Evolutionary conservation across 2,888 invertebrate species (phyloP), one percentile per base, ranked within the genome.

Genomic region (Temnothorax rugatulus): DNA sequence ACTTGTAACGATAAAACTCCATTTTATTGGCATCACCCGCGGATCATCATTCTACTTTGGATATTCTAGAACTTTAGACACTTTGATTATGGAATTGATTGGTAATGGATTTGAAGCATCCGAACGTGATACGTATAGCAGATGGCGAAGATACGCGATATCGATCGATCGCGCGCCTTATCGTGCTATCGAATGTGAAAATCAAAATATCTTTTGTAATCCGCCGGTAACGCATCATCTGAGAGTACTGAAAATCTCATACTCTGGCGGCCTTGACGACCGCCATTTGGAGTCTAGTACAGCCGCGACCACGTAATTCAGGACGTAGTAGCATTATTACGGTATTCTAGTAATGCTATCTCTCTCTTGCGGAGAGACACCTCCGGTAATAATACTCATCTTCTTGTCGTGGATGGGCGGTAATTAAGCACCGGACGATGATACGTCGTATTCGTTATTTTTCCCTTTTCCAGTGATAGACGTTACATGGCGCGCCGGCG

Each of bases 1-100:
- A 68, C 2, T 84, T 83, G 71, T 34, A 71, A 41, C 34, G 86
- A 86, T 88, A 88, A 88, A 84, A 47, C 34, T 75, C 2, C 11
- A 41, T 52, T 64, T 77, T 21, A 38, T 9, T 9, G 59, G 21
- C 21, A 29, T 41, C 47, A 44, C 11, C 52, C 13, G 13, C 13
- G n/a, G 38, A 18, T 66, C 13, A 41, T 25, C 11, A 15, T 73
- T 59, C 44, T 8, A 57, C 21, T 69, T 69, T 9, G 4, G 15
- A 59, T 41, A 29, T 2, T 61, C 44, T 2, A 21, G 44, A 44
- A 34, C 1, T 61, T 64, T 2, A 44, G 15, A 44, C 8, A 41
- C 2, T 15, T 44, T 13, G 38, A 63, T 0, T 38, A n/a, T 7
- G 5, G 34, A 34, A 34, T 63, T 63, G 2, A n/a, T 44, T 25